Evolutionary conservation across 2,113 vertebrate genomes (phyloP), one percentile per base, ranked within the genome.

Genomic region (Panthera uncia): DNA sequence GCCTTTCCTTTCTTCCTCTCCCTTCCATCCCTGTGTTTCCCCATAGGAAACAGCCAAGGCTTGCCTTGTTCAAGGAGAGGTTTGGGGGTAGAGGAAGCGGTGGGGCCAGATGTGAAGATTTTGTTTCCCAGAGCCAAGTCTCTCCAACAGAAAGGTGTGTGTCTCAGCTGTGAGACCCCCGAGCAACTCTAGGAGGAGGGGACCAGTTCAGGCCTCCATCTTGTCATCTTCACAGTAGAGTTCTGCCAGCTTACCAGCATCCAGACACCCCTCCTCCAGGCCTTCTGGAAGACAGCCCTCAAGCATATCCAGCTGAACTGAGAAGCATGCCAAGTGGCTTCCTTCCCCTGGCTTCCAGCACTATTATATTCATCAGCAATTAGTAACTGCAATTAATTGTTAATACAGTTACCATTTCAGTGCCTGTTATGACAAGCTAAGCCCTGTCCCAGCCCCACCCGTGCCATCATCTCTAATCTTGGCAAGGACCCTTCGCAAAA

Each of bases 371-470:
- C 97, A 96, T 69, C 27, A 57, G 97, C 71, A 97, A 96, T 97
- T 94, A 97, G 97, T 45, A 78, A 95, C 61, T 84, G 93, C 69
- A 97, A 93, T 97, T 94, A 97, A 94, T 88, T 48, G 94, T 94
- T 95, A 94, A 90, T 89, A 94, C 85, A 92, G 92, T 90, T 73
- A 91, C 90, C 88, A 50, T 78, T 65, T 55, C 84, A 27, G 79
- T 57, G 74, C 90, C 79, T 66, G 27, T 82, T 81, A 63, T 1
- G 12, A 57, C 89, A 71, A 69, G 85, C 78, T 87, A 48, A 97
- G 81, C 69, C 45, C 7, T 5, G 50, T 3, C 19, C 55, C 19
- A 13, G 66, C 52, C 36, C 79, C 38, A 38, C 65, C 76, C 9
- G 0, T 14, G 65, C n/a, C 90, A 31, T 66, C n/a, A 5, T 21